Conservation (phyloP, 2,797 vertebrate genomes). For the Acomys russatus region DNA sequence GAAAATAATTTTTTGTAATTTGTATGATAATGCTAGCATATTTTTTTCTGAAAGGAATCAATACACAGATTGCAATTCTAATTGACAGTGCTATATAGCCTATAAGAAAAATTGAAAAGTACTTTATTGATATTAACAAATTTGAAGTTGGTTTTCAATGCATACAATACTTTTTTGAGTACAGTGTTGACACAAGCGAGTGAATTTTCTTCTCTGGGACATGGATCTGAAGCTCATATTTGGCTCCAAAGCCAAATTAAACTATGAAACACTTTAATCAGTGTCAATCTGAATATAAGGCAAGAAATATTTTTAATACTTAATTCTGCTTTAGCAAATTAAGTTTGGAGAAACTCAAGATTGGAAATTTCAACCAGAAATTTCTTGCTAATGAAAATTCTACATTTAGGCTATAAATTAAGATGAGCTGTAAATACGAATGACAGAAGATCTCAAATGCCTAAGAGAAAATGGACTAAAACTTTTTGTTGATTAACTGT, state of each 20-base stretch:
- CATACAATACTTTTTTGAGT: neutral
- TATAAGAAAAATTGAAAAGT: constrained; percentile 3
- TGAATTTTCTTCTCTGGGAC: constrained; percentile 32
- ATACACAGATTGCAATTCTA: neutral
- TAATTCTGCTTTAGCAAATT: neutral
- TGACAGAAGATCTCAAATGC: constrained; percentile 2
- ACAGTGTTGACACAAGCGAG: neutral
- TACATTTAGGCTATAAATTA: constrained; percentile 32
- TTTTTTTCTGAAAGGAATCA: constrained; percentile 54
- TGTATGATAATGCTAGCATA: neutral
- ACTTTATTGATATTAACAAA: neutral
- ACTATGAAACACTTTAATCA: neutral
- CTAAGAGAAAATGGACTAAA: neutral
- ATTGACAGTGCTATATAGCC: neutral
- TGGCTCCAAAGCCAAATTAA: constrained; percentile 17
- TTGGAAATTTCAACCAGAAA: neutral
- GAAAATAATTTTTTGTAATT: constrained; percentile 29
- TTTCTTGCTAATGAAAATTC: constrained; percentile 28
- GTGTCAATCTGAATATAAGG: constrained; percentile 22
- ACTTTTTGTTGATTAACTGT: neutral
- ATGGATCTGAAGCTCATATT: neutral
- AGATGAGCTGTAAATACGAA: neutral
- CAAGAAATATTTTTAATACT: neutral
- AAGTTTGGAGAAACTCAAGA: neutral
- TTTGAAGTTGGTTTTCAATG: constrained; percentile 36